A percentile compares a stretch with the other conserved stretches of the same genome.
Evolutionary conservation across 2,113 vertebrate species (phyloP).

Genomic region (Elachura formosa): DNA sequence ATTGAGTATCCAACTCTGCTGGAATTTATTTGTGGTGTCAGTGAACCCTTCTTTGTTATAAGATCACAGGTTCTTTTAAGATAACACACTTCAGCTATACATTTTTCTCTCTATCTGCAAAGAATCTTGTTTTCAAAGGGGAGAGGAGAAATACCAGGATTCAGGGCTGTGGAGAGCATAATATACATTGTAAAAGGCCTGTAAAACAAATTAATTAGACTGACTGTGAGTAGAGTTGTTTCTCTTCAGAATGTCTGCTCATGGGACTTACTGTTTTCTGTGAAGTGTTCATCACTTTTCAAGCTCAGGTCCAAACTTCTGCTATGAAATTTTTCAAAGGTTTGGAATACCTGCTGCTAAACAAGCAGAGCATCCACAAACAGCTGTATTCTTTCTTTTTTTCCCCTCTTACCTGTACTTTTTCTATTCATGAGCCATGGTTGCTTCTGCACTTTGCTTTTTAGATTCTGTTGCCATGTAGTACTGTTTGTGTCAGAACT

Average conservation of each 20-base stretch:
- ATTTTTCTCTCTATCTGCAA: not conserved
- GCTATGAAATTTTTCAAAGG: not conserved
- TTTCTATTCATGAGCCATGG: not conserved
- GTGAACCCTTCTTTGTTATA: conserved; percentile 25
- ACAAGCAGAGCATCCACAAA: not conserved
- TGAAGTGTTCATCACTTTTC: not conserved
- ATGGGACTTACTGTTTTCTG: not conserved
- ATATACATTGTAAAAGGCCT: not conserved
- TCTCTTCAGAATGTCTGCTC: not conserved
- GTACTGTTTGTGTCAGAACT: not conserved
- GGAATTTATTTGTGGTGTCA: conserved; percentile 36
- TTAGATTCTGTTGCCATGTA: not conserved
- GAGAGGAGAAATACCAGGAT: not conserved
- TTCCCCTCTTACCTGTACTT: not conserved
- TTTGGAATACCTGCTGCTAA: not conserved
- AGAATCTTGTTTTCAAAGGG: conserved; percentile 17
- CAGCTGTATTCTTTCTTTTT: not conserved
- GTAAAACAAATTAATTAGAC: conserved; percentile 23
- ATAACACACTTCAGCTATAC: not conserved
- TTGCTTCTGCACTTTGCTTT: not conserved
- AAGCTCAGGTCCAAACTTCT: not conserved
- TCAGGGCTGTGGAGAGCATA: not conserved
- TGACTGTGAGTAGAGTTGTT: not conserved
- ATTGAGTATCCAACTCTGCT: not conserved
- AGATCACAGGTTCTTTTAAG: conserved; percentile 29